Percentiles rank a stretch among this genome's conserved stretches.
Evolutionary conservation across 2,888 invertebrate genomes (phyloP).

Genomic region (Caenorhabditis drosophilae): DNA sequence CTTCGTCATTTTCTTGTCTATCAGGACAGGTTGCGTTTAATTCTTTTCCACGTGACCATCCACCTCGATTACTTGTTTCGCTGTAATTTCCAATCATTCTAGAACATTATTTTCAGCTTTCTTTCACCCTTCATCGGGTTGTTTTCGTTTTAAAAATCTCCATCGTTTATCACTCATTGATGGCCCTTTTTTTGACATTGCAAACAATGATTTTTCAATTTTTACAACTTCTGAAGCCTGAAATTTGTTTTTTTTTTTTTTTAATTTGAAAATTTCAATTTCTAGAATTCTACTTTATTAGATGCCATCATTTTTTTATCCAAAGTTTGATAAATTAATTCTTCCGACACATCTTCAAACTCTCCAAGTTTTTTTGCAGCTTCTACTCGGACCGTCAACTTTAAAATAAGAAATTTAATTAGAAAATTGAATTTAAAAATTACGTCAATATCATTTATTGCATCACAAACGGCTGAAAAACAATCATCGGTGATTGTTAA

Average conservation of each 20-base stretch:
- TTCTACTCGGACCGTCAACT: slow-evolving; percentile 58
- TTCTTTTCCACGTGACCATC: slow-evolving; percentile 49
- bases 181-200: slow-evolving; percentile 16
- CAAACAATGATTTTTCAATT: slow-evolving; percentile 28
- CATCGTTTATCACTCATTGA: slow-evolving; percentile 10
- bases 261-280: slow-evolving; percentile 44
- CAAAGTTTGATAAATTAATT: slow-evolving; percentile 90
- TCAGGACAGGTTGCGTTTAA: slow-evolving; percentile 33
- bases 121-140: too few species aligned
- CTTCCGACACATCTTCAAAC: slow-evolving; percentile 84
- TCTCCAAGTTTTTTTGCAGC: slow-evolving; percentile 75
- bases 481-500: slow-evolving; percentile 79
- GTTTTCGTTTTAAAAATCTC: slow-evolving; percentile 24
- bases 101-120: neutral
- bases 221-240: slow-evolving; percentile 20
- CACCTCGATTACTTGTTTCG: slow-evolving; percentile 9
- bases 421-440: slow-evolving; percentile 76
- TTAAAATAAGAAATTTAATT: neutral
- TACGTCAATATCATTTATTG: slow-evolving; percentile 85
- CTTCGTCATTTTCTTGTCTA: slow-evolving; percentile 57
- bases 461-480: slow-evolving; percentile 90
- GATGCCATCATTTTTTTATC: slow-evolving; percentile 97
- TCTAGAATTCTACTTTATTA: slow-evolving; percentile 87
- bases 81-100: too few species aligned
- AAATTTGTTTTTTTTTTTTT: neutral